A percentile compares a stretch with the other conserved stretches of the same genome.
These are phyloP conservation scores for Chaetodon auriga DNA, from an alignment of 2,113 vertebrate species.

Conservation along the genomic window DNA sequence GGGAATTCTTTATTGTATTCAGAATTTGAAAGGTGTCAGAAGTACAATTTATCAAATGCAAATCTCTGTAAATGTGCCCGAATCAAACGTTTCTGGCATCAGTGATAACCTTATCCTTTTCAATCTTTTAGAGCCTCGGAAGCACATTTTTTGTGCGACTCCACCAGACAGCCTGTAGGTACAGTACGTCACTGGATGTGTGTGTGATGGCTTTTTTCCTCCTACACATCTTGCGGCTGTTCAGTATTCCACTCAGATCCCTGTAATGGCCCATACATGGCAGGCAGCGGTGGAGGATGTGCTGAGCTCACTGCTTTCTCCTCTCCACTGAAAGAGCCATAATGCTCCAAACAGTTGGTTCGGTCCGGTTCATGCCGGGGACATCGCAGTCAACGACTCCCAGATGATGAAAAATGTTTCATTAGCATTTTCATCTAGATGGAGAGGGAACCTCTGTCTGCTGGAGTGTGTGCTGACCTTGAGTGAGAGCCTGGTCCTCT, in stretches of 20 bases:
- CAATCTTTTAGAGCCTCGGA: neutral
- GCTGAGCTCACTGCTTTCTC: slow-evolving; percentile 52
- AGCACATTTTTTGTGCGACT: neutral
- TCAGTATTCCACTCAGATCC: slow-evolving; percentile 50
- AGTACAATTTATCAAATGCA: neutral
- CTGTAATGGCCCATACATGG: slow-evolving; percentile 18
- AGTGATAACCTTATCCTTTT: neutral
- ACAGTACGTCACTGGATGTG: neutral
- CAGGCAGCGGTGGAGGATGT: slow-evolving; percentile 22
- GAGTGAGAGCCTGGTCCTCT: slow-evolving; percentile 38
- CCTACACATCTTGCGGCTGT: slow-evolving; percentile 1
- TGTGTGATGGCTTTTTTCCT: neutral
- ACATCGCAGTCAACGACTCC: slow-evolving; percentile 47
- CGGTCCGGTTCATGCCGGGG: slow-evolving; percentile 45
- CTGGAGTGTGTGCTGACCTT: slow-evolving; percentile 60
- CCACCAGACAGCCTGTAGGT: neutral
- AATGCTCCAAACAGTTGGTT: slow-evolving; percentile 51
- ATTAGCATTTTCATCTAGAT: slow-evolving; percentile 53
- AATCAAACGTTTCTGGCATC: neutral
- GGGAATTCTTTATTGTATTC: neutral
- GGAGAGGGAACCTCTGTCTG: slow-evolving; percentile 25
- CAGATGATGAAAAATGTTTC: slow-evolving; percentile 54
- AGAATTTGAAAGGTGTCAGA: neutral
- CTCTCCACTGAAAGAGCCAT: slow-evolving; percentile 39
- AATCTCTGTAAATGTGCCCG: neutral